Evolutionary conservation across 1,140 invertebrate genomes (phyloP).

Genomic region (Heliconius himera): DNA sequence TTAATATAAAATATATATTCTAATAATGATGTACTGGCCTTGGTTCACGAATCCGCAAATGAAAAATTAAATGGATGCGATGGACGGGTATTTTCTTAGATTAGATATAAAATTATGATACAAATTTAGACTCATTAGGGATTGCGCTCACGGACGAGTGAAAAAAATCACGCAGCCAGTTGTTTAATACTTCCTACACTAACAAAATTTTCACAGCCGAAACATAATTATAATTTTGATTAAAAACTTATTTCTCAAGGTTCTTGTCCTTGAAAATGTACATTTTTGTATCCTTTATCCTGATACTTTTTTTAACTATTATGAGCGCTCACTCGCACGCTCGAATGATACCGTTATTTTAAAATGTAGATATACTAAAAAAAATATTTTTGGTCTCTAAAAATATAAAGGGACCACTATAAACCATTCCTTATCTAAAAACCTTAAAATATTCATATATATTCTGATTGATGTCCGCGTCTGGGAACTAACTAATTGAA

Average conservation of each 20-base stretch:
- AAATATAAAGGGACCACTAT: constrained; percentile 14
- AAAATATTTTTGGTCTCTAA: constrained; percentile 21
- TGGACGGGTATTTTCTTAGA: constrained; percentile 56
- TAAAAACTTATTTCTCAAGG: constrained; percentile 32
- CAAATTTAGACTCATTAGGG: constrained; percentile 14
- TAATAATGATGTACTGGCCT: constrained; percentile 17
- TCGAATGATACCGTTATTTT: background rate
- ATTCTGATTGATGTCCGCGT: constrained; percentile 14
- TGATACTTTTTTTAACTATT: background rate
- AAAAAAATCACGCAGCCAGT: constrained; percentile 20
- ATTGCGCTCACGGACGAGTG: background rate
- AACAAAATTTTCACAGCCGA: constrained; percentile 66
- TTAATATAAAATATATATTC: background rate
- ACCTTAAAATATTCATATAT: constrained; percentile 20
- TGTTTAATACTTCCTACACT: constrained; percentile 50
- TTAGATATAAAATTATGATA: constrained; percentile 53
- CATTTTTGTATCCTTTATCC: background rate
- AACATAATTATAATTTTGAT: constrained; percentile 59
- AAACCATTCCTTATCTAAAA: constrained; percentile 19
- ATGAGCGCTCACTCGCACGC: background rate
- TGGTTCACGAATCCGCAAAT: constrained; percentile 29
- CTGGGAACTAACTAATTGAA: constrained; percentile 21
- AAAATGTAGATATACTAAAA: constrained; percentile 18
- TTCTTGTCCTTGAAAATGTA: constrained; percentile 5
- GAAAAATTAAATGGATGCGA: constrained; percentile 41